A percentile compares a stretch with the other conserved stretches of the same genome.
Evolutionary conservation across 2,113 vertebrate species (phyloP).

Genomic region (Rutilus rutilus): DNA sequence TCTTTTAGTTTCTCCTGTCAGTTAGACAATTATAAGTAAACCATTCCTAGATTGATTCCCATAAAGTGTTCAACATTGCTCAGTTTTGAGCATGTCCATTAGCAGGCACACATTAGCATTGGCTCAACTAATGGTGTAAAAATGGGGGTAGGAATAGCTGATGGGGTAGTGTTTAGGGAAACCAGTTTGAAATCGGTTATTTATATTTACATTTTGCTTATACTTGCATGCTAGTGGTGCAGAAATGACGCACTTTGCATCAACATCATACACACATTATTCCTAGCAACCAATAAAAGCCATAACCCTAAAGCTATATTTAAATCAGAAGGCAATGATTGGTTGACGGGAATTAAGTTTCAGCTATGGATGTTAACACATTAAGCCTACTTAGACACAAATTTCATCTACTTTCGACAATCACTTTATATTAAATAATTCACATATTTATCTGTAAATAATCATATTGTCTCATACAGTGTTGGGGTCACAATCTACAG

Average conservation of each 20-base stretch:
- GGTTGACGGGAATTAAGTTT: neutral
- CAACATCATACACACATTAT: neutral
- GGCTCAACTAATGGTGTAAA: neutral
- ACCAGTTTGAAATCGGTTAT: neutral
- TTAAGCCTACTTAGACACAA: neutral
- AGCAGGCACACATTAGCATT: neutral
- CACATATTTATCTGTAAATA: neutral
- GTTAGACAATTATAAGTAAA: neutral
- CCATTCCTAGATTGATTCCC: neutral
- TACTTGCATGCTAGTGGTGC: neutral
- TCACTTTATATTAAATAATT: conserved; percentile 5
- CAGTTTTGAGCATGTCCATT: neutral
- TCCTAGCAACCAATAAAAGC: neutral
- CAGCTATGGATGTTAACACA: neutral
- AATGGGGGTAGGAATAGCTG: neutral
- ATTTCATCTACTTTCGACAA: neutral
- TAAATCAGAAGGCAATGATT: neutral
- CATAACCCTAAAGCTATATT: neutral
- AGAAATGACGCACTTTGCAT: neutral
- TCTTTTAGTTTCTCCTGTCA: neutral
- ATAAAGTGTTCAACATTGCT: neutral
- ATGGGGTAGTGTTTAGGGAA: neutral
- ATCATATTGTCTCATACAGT: conserved; percentile 59
- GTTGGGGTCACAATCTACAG: conserved; percentile 67
- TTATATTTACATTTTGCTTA: neutral